Base-by-base conservation (phyloP, 2,113 vertebrate species). In the Lagopus leucura region DNA sequence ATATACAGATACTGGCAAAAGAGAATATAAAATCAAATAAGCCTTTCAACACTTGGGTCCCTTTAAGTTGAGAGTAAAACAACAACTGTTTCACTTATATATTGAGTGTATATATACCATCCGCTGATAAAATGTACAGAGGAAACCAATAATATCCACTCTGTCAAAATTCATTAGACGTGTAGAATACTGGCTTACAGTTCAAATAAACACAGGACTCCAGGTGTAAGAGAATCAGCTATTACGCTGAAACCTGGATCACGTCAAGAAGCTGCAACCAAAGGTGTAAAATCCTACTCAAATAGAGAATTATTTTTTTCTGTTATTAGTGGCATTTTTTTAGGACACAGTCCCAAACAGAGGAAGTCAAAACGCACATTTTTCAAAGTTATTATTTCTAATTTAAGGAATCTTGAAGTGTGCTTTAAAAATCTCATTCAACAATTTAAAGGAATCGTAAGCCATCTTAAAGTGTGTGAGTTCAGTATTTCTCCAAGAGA, bases 101-200 rank as follows among this genome's bases (percentile, higher is more conserved):
- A 90, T 17, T 0, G 1, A 58, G 30, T 22, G 38, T 38, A 38
- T 38, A 38, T 36, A 92, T 7, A 88, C 36, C 60, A 80, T 38
- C 48, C 32, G 74, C 47, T 84, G 45, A 89, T 58, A 90, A 95
- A 88, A 88, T 43, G 77, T 43, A 30, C 2, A 15, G 22, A 94
- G 21, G 45, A 87, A 88, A 65, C 21, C 67, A 89, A 4, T 48
- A 64, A 93, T 19, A 91, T 32, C 58, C 61, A 77, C 13, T 42
- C 74, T 91, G 47, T 74, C 47, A 93, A 82, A 82, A 94, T 79
- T 88, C 90, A 95, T 85, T 89, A 88, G 30, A 60, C 36, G 65
- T 34, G 6, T 85, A 55, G 55, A 55, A 89, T 27, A 77, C 65
- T 83, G 77, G 38, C 22, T 65, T n/a, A 5, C 67, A 60, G 30